Evolutionary conservation across 2,888 invertebrate species (phyloP), one percentile per base, ranked within the genome.

Genomic region (Dryococelus australis): DNA sequence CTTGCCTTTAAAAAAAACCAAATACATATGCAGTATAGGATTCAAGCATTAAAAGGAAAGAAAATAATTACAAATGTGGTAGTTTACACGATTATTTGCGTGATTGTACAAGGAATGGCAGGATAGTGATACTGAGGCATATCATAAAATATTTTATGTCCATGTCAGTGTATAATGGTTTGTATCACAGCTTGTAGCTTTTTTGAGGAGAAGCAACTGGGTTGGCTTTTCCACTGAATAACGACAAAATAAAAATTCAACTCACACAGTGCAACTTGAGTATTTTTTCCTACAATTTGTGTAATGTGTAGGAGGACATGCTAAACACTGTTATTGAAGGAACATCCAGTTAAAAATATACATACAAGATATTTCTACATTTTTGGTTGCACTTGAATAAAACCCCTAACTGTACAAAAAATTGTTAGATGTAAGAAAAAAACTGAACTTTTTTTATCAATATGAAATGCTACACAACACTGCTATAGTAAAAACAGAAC

Each of bases 151-250:
- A 85, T 51, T 26, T 85, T 85, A 51, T 83, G 10, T 24, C 26
- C 80, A 80, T 35, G 35, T 87, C 83, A 86, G 84, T 86, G 86
- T 88, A 88, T 86, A 86, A 85, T 84, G 87, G 65, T n/a, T 86
- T 88, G 85, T 88, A 88, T 88, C 88, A 88, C 88, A 88, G 88
- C 87, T 87, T 88, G 86, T 88, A 88, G 87, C 87, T 88, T 84
- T 65, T 53, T 87, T 88, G 65, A 47, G 88, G 88, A 88, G 86
- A 85, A 86, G 87, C 87, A 87, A 79, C 85, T 87, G 87, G 83
- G 87, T 27, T 79, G 87, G 88, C 87, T 88, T 88, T 65, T 88
- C 88, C 88, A 88, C 86, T 87, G 28, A 78, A 86, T 88, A 88
- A 88, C 85, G 84, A 43, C 87, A 53, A 88, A 65, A 65, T 87